Evolutionary conservation across 1,140 invertebrate species (phyloP).

Genomic region (Nilaparvata lugens): DNA sequence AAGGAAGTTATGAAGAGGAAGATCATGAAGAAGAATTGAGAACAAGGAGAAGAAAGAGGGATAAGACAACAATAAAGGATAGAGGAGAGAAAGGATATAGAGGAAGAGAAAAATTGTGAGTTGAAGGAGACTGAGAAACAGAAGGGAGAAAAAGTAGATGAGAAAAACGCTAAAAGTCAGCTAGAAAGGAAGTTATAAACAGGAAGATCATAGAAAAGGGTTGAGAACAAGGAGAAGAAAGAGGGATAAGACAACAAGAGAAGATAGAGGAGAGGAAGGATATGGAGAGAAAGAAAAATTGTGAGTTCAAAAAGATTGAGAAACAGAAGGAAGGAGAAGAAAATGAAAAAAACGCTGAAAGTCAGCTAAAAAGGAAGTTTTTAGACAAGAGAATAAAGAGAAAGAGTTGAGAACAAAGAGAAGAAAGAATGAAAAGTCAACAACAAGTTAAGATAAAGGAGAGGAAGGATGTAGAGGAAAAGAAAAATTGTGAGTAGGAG

Average conservation of each 20-base stretch:
- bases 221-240: not conserved
- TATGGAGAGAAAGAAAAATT: not conserved
- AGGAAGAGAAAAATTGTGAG: not conserved
- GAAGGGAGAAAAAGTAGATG: too few relatives aligned
- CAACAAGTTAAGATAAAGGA: not conserved
- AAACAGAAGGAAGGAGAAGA: not conserved
- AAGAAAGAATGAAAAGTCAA: too few relatives aligned
- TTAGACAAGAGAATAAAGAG: too few relatives aligned
- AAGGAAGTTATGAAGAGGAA: too few relatives aligned
- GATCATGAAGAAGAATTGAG: too few relatives aligned
- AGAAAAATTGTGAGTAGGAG: not conserved
- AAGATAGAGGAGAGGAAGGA: not conserved
- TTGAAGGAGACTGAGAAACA: not conserved
- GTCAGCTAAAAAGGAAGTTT: not conserved
- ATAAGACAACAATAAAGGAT: not conserved
- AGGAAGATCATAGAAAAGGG: not conserved
- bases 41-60: not conserved
- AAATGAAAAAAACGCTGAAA: not conserved
- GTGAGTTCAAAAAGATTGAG: not conserved
- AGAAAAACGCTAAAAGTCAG: too few relatives aligned
- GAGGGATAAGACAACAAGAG: not conserved
- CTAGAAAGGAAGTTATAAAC: not conserved
- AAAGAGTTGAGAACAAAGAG: too few relatives aligned
- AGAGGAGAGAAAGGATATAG: not conserved
- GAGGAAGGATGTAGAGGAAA: not conserved